Evolutionary conservation across 2,113 vertebrate species (phyloP).

Genomic region (Tor tambroides): DNA sequence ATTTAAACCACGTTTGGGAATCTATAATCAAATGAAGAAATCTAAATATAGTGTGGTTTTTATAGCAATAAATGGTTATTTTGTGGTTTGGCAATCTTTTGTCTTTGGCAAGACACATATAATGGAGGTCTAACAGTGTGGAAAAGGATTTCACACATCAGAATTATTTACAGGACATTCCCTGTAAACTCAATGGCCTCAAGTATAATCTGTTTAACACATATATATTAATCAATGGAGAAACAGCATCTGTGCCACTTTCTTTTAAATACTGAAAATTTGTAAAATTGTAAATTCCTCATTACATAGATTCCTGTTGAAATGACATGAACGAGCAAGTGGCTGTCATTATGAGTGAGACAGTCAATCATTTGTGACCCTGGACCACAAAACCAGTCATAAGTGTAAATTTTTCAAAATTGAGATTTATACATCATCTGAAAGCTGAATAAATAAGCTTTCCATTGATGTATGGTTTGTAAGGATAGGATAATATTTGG

Average conservation of each 20-base stretch:
- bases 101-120: conserved; percentile 3
- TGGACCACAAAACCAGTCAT: no score
- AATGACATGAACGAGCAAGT: no score
- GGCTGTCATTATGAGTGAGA: no score
- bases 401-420: no score
- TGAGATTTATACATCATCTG: no score
- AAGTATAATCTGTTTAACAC: background rate
- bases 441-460: no score
- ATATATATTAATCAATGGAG: background rate
- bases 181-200: conserved; percentile 12
- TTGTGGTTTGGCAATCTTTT: conserved; percentile 11
- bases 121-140: conserved; percentile 30
- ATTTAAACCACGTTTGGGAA: conserved; percentile 48
- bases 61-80: conserved; percentile 13
- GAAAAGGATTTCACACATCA: conserved; percentile 37
- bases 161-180: conserved; percentile 45
- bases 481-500: no score
- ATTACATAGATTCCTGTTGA: no score
- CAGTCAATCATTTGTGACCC: no score
- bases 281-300: background rate
- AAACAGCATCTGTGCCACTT: background rate
- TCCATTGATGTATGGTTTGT: no score
- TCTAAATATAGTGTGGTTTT: conserved; percentile 44
- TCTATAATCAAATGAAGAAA: conserved; percentile 32
- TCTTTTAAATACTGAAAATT: background rate